These are phyloP conservation scores for Apodemus sylvaticus DNA, from an alignment of 2,113 vertebrate species.

Conservation along the genomic window DNA sequence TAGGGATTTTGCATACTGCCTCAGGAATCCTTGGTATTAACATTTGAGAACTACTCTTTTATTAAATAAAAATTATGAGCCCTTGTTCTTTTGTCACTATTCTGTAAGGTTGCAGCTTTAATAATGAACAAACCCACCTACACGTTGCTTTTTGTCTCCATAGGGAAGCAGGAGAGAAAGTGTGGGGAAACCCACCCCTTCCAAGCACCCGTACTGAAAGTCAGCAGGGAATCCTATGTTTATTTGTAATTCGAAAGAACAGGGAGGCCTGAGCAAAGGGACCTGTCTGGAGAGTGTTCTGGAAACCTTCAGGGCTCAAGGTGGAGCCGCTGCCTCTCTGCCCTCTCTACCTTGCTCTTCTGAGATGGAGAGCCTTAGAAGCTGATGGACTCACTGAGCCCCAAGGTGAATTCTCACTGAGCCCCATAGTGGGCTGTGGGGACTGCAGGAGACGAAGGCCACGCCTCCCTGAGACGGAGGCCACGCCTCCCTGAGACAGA, in stretches of 20 bases:
- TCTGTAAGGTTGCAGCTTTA: neutral
- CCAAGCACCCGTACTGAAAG: neutral
- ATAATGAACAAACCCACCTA: neutral
- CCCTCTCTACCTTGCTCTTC: neutral
- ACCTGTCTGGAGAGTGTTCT: neutral
- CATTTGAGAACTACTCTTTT: neutral
- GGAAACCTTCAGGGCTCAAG: neutral
- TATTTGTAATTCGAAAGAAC: neutral
- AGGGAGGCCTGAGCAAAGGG: neutral
- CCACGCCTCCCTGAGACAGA: neutral
- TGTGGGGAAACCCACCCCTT: neutral
- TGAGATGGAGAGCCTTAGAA: neutral
- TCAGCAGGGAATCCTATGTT: neutral
- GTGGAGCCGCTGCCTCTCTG: neutral
- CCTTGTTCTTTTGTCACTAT: conserved; percentile 9
- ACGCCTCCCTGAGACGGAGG: neutral
- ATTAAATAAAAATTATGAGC: neutral
- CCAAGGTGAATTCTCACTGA: neutral
- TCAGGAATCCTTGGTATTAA: neutral
- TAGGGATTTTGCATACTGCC: neutral
- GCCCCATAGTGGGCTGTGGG: too few species aligned
- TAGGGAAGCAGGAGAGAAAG: neutral
- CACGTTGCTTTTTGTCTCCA: neutral
- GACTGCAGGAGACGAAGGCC: neutral
- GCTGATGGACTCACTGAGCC: neutral